These are phyloP conservation scores for Eretmocerus hayati DNA, from an alignment of 2,888 invertebrate species.

Conservation along the genomic window DNA sequence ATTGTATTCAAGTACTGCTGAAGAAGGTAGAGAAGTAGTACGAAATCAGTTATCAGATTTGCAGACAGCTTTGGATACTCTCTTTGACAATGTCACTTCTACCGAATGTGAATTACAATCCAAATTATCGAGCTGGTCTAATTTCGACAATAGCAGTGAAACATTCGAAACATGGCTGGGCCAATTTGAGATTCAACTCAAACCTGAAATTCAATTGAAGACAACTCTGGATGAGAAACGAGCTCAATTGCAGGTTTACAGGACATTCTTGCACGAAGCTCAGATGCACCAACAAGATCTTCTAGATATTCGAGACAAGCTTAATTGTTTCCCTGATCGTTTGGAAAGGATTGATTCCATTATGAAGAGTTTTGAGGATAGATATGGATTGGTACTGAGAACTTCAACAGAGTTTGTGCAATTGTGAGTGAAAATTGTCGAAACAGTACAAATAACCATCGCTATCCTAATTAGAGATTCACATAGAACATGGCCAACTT, in stretches of 20 bases:
- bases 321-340: slow-evolving; percentile 71
- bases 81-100: slow-evolving; percentile 73
- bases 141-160: slow-evolving; percentile 80
- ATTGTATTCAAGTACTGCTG: slow-evolving; percentile 75
- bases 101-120: slow-evolving; percentile 75
- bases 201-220: slow-evolving; percentile 71
- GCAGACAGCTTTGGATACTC: slow-evolving; percentile 71
- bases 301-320: slow-evolving; percentile 71
- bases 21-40: slow-evolving; percentile 80
- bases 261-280: slow-evolving; percentile 75
- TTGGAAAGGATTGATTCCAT: slow-evolving; percentile 68
- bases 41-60: slow-evolving; percentile 77
- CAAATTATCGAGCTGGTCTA: slow-evolving; percentile 80
- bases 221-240: slow-evolving; percentile 88
- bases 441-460: too few relatives aligned
- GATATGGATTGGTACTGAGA: slow-evolving; percentile 64
- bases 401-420: slow-evolving; percentile 72
- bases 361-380: slow-evolving; percentile 61
- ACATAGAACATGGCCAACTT: too few relatives aligned
- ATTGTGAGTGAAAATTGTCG: too few relatives aligned
- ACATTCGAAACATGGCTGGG: slow-evolving; percentile 73
- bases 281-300: slow-evolving; percentile 79
- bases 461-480: too few relatives aligned
- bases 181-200: slow-evolving; percentile 66
- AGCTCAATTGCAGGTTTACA: slow-evolving; percentile 76